These are phyloP conservation scores for Ashinkailepas kermadecensis DNA, from an alignment of 2,888 invertebrate species.

Conservation along the genomic window DNA sequence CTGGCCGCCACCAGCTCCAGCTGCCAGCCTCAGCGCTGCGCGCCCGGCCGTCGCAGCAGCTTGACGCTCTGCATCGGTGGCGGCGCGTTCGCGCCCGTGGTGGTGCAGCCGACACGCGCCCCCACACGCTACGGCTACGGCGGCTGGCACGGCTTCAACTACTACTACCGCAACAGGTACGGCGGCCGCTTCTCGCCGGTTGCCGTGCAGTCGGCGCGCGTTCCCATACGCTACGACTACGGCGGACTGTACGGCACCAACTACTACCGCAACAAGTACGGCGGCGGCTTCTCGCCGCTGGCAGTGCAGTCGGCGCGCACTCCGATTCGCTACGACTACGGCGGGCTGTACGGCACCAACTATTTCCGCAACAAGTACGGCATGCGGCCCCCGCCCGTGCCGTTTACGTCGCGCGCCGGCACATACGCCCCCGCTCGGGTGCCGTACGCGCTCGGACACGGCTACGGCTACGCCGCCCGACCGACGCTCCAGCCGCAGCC, in stretches of 20 bases:
- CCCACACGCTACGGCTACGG: too few relatives aligned
- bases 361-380: too few relatives aligned
- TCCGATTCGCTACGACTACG: too few relatives aligned
- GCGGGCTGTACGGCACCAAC: too few relatives aligned
- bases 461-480: too few relatives aligned
- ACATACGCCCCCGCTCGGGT: not conserved
- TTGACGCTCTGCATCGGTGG: not conserved
- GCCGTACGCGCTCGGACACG: not conserved
- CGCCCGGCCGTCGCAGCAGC: not conserved
- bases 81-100: not conserved
- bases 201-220: not conserved
- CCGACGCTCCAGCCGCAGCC: not conserved
- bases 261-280: not conserved
- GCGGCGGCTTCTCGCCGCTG: not conserved
- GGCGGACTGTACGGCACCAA: constrained; percentile 1
- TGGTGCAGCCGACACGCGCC: too few relatives aligned
- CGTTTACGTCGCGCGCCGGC: too few relatives aligned
- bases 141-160: not conserved
- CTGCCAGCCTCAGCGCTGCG: too few relatives aligned
- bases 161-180: not conserved
- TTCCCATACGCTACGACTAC: not conserved
- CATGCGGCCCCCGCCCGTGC: too few relatives aligned
- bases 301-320: not conserved
- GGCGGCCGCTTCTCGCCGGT: not conserved
- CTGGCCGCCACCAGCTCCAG: not conserved